Base-by-base conservation (phyloP, 2,113 vertebrate species). In the Casuarius casuarius region DNA sequence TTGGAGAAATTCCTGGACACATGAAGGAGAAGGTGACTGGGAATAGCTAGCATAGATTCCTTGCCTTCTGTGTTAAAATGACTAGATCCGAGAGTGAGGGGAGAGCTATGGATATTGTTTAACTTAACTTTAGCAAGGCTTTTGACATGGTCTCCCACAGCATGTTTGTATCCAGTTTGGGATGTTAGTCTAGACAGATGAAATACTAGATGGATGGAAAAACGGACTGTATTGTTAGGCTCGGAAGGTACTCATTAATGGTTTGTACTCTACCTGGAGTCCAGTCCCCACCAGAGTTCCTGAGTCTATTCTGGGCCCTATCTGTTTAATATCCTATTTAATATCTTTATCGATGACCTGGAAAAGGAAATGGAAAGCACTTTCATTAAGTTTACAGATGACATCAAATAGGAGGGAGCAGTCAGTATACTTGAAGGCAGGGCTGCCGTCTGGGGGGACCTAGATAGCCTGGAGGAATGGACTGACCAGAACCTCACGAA, bases 401-500 rank as follows among this genome's bases (percentile, higher is more conserved):
- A 62, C 40, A 56, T 40, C 38, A 62, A 66, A 31, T 21, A 54
- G 40, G 40, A 87, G 48, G 62, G 40, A 92, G 56, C 77, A 49
- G 76, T 56, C 40, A n/a, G 12, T 49, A 40, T n/a, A 18, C 2
- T 2, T 10, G 54, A 62, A n/a, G 38, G 38, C 33, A 54, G 16
- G 0, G 1, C 28, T 52, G 38, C 44, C 33, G 3, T 40, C 59
- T 38, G 67, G 67, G 67, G 44, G 0, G 1, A 29, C n/a, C n/a
- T 56, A 19, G 12, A 10, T 44, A 84, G 23, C 51, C 10, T 46
- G 42, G 21, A 88, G 66, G 44, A 61, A 40, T 17, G 10, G 51
- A 58, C 54, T 7, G 58, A 51, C 62, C 18, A 54, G 11, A 51
- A 16, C 54, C 38, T 70, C 35, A 29, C 49, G 31, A 46, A 70